Conservation (phyloP, 1,140 invertebrate species). For the Tachypleus tridentatus region DNA sequence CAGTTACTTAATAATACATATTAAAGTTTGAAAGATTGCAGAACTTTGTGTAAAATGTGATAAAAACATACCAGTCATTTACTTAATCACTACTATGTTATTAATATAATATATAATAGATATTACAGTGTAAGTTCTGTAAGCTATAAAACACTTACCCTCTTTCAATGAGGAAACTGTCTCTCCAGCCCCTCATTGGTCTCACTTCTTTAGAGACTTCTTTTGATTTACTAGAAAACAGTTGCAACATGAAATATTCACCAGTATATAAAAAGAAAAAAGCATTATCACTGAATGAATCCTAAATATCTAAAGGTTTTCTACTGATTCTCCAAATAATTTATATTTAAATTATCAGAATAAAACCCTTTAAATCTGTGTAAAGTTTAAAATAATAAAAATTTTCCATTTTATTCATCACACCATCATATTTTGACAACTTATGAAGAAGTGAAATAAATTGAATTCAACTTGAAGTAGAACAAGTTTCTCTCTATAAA, state of each 20-base stretch:
- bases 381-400: too few relatives aligned
- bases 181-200: conserved; percentile 33
- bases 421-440: too few relatives aligned
- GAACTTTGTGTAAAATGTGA: neutral
- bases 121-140: conserved; percentile 1
- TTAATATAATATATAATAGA: conserved; percentile 1
- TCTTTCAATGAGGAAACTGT: conserved; percentile 67
- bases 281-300: neutral
- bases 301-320: neutral
- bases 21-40: neutral
- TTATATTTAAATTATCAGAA: neutral
- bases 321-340: too few relatives aligned
- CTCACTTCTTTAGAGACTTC: conserved; percentile 15
- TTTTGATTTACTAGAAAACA: conserved; percentile 10
- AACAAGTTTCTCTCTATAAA: too few relatives aligned
- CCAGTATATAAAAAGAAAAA: neutral
- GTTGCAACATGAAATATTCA: neutral
- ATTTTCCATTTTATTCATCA: too few relatives aligned
- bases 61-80: neutral
- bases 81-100: neutral
- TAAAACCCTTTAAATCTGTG: too few relatives aligned
- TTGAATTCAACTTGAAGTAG: too few relatives aligned
- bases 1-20: neutral
- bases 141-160: conserved; percentile 29
- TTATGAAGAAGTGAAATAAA: too few relatives aligned